Evolutionary conservation across 2,888 invertebrate genomes (phyloP), one percentile per base, ranked within the genome.

Genomic region (Pogonocherus hispidulus): DNA sequence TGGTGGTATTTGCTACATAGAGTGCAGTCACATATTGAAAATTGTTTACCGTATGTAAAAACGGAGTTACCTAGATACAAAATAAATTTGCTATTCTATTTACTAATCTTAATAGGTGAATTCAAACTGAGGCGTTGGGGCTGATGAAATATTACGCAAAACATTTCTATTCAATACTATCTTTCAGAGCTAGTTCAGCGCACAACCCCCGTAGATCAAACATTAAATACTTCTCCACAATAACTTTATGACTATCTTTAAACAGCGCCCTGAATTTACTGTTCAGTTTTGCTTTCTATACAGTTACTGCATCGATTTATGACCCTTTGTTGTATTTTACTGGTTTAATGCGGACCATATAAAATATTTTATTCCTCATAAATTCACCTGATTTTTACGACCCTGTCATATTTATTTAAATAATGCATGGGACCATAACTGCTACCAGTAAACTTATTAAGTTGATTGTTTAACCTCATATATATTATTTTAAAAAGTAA

Each of bases 231-330:
- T 51, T 51, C 62, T 51, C 16, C 37, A 49, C 62, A 62, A 62
- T 62, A 62, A 62, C 49, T 62, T 62, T 62, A 62, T 51, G 22
- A 22, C 62, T 62, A 37, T 62, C 62, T 62, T 49, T 62, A 62
- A 27, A 55, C 35, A 35, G 49, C 62, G 37, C 35, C 9, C 37
- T 49, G 62, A 51, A 62, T 62, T 51, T 46, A 62, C 51, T 62
- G 62, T 23, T 62, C 51, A 62, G 18, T 62, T 62, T 62, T 62
- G 19, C 49, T 51, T 59, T 59, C 59, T 51, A 32, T 62, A 37
- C 49, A 49, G 51, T 51, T 37, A 51, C 62, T 51, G 19, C 62
- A n/a, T 51, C 62, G 62, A 62, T 62, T 62, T 62, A 62, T 62
- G 62, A 16, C 51, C 37, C 62, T 62, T 62, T 62, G 62, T 62